Base-by-base conservation (phyloP, 1,140 invertebrate genomes). In the Hylaeus volcanicus region DNA sequence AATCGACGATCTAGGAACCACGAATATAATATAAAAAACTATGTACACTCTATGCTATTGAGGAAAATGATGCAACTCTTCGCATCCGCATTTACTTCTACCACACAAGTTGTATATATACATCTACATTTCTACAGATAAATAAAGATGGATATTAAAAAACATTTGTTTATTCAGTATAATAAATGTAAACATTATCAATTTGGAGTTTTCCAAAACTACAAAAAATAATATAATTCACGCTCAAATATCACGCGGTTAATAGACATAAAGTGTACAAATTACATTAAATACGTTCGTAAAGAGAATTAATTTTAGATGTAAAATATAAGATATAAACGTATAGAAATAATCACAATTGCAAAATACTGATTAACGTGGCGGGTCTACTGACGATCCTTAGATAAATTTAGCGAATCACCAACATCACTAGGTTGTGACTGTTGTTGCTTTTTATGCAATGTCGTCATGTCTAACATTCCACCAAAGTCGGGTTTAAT, bases 351-450 rank as follows among this genome's bases (percentile, higher is more conserved):
- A 69, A 75, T 75, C 45, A 75, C 55, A 75, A 69, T 80, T 12
- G 45, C 65, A 65, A 76, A 79, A 79, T 79, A 79, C 70, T 74
- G 77, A 74, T 79, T 26, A 65, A 6, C 5, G 3, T 41, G 1
- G 9, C 8, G 12, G 41, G 39, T 37, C 75, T 88, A 91, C 73
- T 90, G 86, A 53, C 91, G 89, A 77, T 93, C 92, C 72, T 92
- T 93, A 5, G 92, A 91, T 37, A 93, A 82, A 88, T 93, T 93
- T 55, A 93, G 79, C 5, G 92, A 91, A 61, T 93, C 92, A 8
- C 85, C 88, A 9, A 84, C 84, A n/a, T 92, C 91, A 5, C 51
- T 45, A 1, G 71, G 74, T 73, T 87, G 82, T 6, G 89, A 74
- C 37, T 90, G 87, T 78, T 91, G 91, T 78, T 91, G 91, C 60